Evolutionary conservation across 2,888 invertebrate genomes (phyloP).

Genomic region (Odontothrips loti): DNA sequence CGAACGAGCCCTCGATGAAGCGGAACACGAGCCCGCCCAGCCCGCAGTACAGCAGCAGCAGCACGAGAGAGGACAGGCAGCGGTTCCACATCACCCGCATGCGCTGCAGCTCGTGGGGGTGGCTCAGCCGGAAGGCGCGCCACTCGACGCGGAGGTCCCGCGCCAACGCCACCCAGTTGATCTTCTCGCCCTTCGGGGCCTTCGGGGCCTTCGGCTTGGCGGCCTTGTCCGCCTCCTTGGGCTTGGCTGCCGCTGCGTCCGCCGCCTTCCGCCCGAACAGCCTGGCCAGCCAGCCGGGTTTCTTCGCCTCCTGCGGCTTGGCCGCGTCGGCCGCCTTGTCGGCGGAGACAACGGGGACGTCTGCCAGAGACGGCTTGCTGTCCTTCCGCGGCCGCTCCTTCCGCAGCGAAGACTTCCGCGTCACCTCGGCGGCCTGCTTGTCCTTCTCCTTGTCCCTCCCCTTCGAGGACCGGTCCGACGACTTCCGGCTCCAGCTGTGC

Average conservation of each 20-base stretch:
- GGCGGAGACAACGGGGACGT: constrained; percentile 30
- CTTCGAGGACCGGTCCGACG: constrained; percentile 35
- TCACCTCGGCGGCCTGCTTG: constrained; percentile 30
- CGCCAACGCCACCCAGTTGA: constrained; percentile 34
- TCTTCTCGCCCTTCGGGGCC: constrained; percentile 31
- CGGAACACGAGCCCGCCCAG: constrained; percentile 76
- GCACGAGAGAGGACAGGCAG: constrained; percentile 64
- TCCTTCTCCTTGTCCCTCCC: constrained; percentile 38
- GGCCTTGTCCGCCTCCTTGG: constrained; percentile 33
- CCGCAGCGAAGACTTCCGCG: constrained; percentile 26
- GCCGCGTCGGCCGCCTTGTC: constrained; percentile 36
- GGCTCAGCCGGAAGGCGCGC: constrained; percentile 48
- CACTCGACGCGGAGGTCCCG: constrained; percentile 38
- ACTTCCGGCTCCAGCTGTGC: constrained; percentile 29
- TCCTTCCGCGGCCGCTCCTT: constrained; percentile 11
- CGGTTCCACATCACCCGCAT: constrained; percentile 58
- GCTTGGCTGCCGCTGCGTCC: constrained; percentile 34
- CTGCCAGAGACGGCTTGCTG: neutral
- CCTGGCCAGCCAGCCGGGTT: constrained; percentile 31
- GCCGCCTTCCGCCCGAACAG: constrained; percentile 45
- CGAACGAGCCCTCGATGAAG: constrained; percentile 77
- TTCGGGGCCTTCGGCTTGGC: constrained; percentile 37
- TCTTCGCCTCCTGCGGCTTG: constrained; percentile 35
- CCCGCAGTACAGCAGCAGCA: constrained; percentile 69
- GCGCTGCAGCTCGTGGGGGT: constrained; percentile 54